Conservation (phyloP, 2,113 vertebrate genomes). For the Oryzias woworae region DNA sequence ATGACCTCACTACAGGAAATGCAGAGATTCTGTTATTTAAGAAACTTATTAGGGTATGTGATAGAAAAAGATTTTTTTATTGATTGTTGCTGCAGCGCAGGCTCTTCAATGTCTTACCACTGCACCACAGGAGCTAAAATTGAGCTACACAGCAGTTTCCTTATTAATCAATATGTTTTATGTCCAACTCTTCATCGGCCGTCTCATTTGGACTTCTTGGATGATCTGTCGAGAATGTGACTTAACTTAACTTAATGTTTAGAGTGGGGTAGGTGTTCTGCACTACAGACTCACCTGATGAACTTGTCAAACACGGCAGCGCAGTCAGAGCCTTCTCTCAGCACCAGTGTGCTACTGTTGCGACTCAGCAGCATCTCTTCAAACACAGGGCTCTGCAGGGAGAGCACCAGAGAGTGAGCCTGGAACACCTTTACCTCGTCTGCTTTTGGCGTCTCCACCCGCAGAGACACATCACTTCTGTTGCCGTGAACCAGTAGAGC, state of each 20-base stretch:
- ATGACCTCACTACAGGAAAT: too few species aligned
- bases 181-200: conserved; percentile 11
- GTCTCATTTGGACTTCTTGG: background rate
- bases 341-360: conserved; percentile 75
- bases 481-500: conserved; percentile 85
- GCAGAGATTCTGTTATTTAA: conserved; percentile 3
- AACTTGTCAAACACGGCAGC: conserved; percentile 88
- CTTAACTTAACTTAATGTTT: background rate
- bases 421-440: conserved; percentile 90
- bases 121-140: background rate
- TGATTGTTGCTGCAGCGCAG: background rate
- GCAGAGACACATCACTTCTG: conserved; percentile 83
- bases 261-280: fast-evolving
- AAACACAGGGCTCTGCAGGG: conserved; percentile 87
- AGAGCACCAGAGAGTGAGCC: conserved; percentile 85
- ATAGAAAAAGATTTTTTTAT: conserved; percentile 16
- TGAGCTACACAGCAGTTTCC: conserved; percentile 1
- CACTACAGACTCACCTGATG: conserved; percentile 78
- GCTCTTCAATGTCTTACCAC: background rate
- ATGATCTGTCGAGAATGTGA: conserved; percentile 1
- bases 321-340: conserved; percentile 80
- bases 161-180: background rate
- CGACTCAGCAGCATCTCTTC: conserved; percentile 80
- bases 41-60: conserved; percentile 9
- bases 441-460: conserved; percentile 80